phyloP scores from a whole-genome alignment of 1,140 invertebrate species.

The Drosophila sulfurigaster region DNA sequence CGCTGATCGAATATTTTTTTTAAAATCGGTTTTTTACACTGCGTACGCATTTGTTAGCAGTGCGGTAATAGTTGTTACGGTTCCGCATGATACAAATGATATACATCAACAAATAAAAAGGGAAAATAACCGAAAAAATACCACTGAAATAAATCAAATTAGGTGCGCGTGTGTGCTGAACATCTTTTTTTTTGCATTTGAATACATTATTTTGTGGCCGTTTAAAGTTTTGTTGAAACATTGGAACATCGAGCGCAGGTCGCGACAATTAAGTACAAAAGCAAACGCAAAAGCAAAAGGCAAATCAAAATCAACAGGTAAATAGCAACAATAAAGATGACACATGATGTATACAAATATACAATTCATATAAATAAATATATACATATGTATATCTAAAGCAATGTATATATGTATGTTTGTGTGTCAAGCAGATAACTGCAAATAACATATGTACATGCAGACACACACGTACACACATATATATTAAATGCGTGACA shows the following conservation, averaged over 20 bases:
- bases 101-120: constrained; percentile 1
- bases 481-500: constrained; percentile 7
- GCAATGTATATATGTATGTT: not conserved
- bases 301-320: constrained; percentile 54
- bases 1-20: constrained; percentile 27
- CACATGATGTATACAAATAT: constrained; percentile 26
- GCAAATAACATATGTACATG: not conserved
- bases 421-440: constrained; percentile 22
- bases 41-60: constrained; percentile 41
- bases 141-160: constrained; percentile 19
- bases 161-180: constrained; percentile 40
- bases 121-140: not conserved
- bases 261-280: constrained; percentile 33
- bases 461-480: not conserved
- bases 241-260: not conserved
- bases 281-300: constrained; percentile 30
- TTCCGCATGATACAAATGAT: constrained; percentile 19
- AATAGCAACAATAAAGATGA: constrained; percentile 39
- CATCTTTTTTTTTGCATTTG: constrained; percentile 38
- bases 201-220: constrained; percentile 29
- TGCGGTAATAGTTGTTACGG: constrained; percentile 33
- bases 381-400: constrained; percentile 2
- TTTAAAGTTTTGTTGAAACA: constrained; percentile 25
- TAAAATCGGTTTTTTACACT: constrained; percentile 21
- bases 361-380: constrained; percentile 22